phyloP scores from a whole-genome alignment of 2,797 vertebrate genomes.

The Etheostoma perlongum region DNA sequence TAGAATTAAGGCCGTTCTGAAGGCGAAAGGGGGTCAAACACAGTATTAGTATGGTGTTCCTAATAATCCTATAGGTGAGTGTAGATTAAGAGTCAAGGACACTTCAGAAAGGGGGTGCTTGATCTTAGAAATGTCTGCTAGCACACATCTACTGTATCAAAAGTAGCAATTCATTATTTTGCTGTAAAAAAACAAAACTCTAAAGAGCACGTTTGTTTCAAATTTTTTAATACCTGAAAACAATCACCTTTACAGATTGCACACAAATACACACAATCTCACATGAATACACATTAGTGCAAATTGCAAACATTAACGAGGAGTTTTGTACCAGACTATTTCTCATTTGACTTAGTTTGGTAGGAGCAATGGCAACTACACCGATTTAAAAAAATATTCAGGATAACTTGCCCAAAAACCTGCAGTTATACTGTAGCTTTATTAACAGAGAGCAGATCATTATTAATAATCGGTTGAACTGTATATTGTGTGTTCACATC shows the following conservation, averaged over 20 bases:
- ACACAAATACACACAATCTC: constrained; percentile 68
- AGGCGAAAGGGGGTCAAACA: no score
- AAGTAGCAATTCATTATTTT: background rate
- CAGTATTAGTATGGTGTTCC: no score
- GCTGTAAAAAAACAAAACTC: constrained; percentile 12
- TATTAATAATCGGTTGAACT: constrained; percentile 3
- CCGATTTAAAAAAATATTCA: constrained; percentile 35
- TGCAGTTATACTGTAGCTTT: constrained; percentile 26
- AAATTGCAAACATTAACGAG: constrained; percentile 71
- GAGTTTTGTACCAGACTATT: constrained; percentile 42
- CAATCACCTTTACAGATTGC: constrained; percentile 62
- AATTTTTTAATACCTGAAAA: constrained; percentile 74
- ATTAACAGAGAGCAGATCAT: constrained; percentile 4
- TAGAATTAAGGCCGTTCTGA: no score
- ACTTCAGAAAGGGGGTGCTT: background rate
- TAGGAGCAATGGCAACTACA: constrained; percentile 47
- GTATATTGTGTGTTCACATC: constrained; percentile 14
- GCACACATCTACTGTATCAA: background rate
- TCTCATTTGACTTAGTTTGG: constrained; percentile 34
- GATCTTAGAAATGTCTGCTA: background rate
- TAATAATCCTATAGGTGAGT: no score
- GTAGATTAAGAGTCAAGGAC: background rate
- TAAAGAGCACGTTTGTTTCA: constrained; percentile 13
- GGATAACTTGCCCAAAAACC: constrained; percentile 29
- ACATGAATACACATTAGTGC: constrained; percentile 77